Base-by-base conservation (phyloP, 23 tunicate genomes). In the Trididemnum nubilum region DNA sequence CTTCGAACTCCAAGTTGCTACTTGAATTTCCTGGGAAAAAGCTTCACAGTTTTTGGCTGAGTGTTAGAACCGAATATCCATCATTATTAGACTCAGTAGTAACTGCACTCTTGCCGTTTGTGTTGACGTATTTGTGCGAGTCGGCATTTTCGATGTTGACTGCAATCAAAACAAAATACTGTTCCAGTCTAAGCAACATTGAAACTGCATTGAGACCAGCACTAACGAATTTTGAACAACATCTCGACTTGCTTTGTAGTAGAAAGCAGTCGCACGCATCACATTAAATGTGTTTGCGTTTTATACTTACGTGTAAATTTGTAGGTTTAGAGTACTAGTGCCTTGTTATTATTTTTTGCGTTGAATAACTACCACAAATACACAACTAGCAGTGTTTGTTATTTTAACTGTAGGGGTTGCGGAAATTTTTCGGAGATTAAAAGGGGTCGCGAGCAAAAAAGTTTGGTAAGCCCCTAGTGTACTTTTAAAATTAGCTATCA, bases 201-300 rank as follows among this genome's bases (percentile, higher is more conserved):
- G 76, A 70, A 70, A 70, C 37, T 18, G 76, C 37, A 5, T 70
- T 70, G 76, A 70, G 76, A 70, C 44, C 76, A 31, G 76, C 76
- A 29, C 31, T 70, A 70, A 70, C 76, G 31, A 35, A 70, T 70
- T 26, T 70, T 49, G 34, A 75, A 71, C 49, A 71, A 26, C 64
- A 71, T 12, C 67, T 75, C 71, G 60, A 75, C 71, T 75, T 44
- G 80, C 71, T 75, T 40, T 75, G 80, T 29, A 75, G 64, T 27
- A 75, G 64, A 75, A 75, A 75, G 80, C 80, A 49, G 71, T 75
- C 60, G 80, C 80, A 75, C 80, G 71, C 64, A 75, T 49, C 80
- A 44, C 80, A 75, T 35, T 75, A 75, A 75, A 70, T 70, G 38
- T 70, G 76, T 23, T 34, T 34, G 76, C 38, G 28, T 70, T 70